Evolutionary conservation across 2,113 vertebrate genomes (phyloP).

Genomic region (Oreochromis aureus): DNA sequence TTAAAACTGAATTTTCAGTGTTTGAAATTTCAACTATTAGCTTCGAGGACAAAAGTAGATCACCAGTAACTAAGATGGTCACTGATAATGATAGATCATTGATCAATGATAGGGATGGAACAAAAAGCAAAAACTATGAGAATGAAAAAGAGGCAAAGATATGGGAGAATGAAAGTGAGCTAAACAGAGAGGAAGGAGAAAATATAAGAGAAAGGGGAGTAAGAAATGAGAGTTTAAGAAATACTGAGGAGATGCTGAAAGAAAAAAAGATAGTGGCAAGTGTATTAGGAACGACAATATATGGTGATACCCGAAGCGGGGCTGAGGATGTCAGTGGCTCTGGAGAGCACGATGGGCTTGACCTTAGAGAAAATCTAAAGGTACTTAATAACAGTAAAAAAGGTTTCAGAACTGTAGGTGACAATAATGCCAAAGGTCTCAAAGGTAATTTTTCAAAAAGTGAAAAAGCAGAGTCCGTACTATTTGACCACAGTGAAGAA

Average conservation of each 20-base stretch:
- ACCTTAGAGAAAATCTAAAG: neutral
- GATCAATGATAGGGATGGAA: neutral
- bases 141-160: neutral
- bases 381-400: neutral
- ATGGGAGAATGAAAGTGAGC: neutral
- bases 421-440: neutral
- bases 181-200: neutral
- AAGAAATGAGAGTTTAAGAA: neutral
- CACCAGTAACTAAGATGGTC: neutral
- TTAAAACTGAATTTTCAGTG: neutral
- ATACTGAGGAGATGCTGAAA: neutral
- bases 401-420: neutral
- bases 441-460: neutral
- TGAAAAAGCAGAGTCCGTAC: neutral
- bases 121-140: neutral
- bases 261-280: neutral
- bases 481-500: neutral
- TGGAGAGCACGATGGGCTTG: neutral
- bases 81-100: neutral
- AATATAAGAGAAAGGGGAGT: neutral
- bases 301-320: neutral
- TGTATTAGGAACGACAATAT: neutral
- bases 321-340: conserved; percentile 25
- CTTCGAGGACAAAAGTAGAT: neutral
- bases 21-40: neutral